A percentile compares a stretch with the other conserved stretches of the same genome.
Conservation (phyloP, 1,140 invertebrate species). For the Rhopalosiphum padi region DNA sequence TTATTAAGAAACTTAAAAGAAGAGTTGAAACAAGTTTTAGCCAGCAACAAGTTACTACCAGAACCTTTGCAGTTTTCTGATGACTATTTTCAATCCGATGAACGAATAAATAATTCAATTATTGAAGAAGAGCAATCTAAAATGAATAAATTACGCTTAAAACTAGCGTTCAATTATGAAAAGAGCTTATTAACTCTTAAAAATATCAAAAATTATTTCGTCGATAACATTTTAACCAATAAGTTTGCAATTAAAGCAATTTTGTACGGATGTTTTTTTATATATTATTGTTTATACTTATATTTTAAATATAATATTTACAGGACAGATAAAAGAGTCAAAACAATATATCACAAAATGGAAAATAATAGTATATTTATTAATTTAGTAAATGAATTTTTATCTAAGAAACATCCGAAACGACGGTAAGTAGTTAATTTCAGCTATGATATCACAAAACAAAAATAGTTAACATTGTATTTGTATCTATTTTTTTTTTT, state of each 20-base stretch:
- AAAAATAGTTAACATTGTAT: background rate
- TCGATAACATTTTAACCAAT: slow-evolving; percentile 66
- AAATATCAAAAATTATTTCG: slow-evolving; percentile 76
- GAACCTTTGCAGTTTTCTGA: slow-evolving; percentile 67
- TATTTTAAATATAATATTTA: background rate
- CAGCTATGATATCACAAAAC: too few species aligned
- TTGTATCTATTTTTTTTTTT: background rate
- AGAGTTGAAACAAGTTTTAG: slow-evolving; percentile 57
- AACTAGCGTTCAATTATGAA: slow-evolving; percentile 72
- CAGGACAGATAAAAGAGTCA: background rate
- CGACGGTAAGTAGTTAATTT: slow-evolving; percentile 3
- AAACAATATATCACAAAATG: slow-evolving; percentile 3
- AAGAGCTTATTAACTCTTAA: slow-evolving; percentile 73
- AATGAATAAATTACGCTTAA: slow-evolving; percentile 68
- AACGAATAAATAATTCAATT: slow-evolving; percentile 66
- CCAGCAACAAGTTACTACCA: slow-evolving; percentile 69
- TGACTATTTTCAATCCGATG: slow-evolving; percentile 71
- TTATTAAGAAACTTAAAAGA: slow-evolving; percentile 61
- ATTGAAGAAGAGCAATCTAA: slow-evolving; percentile 70
- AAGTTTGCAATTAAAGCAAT: background rate
- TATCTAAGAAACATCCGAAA: slow-evolving; percentile 39
- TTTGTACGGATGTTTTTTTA: background rate
- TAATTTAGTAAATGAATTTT: background rate
- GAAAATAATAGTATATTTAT: background rate
- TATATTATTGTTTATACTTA: background rate